Evolutionary conservation across 2,888 invertebrate species (phyloP).

Genomic region (Parnassius smintheus): DNA sequence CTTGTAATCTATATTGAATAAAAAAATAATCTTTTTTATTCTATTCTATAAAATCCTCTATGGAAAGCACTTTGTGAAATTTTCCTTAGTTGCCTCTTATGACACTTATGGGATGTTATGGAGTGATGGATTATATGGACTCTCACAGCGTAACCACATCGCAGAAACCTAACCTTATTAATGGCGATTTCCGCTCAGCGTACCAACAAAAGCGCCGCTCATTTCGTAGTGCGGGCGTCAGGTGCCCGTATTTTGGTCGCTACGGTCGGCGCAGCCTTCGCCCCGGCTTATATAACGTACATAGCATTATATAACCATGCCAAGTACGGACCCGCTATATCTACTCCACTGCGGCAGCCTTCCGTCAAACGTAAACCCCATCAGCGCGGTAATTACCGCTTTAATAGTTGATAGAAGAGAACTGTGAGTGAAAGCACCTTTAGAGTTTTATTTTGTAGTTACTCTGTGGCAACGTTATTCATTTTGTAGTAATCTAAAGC

Average conservation of each 20-base stretch:
- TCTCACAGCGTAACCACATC: no score
- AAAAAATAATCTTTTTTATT: no score
- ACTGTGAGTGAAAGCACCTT: slow-evolving; percentile 1
- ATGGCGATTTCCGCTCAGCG: slow-evolving; percentile 28
- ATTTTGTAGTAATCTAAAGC: neutral
- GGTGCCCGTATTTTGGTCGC: slow-evolving; percentile 78
- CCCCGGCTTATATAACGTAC: slow-evolving; percentile 70
- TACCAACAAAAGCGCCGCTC: slow-evolving; percentile 23
- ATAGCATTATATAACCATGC: slow-evolving; percentile 47
- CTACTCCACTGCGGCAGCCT: slow-evolving; percentile 30
- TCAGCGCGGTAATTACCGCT: slow-evolving; percentile 22
- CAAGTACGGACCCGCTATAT: slow-evolving; percentile 22
- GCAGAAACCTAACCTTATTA: no score
- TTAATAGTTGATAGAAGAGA: slow-evolving; percentile 23
- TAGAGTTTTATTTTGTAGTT: slow-evolving; percentile 7
- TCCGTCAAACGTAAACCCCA: slow-evolving; percentile 23
- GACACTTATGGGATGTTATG: no score
- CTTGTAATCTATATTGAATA: no score
- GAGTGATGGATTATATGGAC: no score
- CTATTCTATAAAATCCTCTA: no score
- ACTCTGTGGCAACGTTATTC: neutral
- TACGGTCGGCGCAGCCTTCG: slow-evolving; percentile 66
- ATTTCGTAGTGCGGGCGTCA: slow-evolving; percentile 62
- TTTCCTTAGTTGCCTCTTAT: no score
- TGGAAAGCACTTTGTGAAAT: no score